Evolutionary conservation across 2,888 invertebrate species (phyloP), one percentile per base, ranked within the genome.

Genomic region (Crepidodera aurea): DNA sequence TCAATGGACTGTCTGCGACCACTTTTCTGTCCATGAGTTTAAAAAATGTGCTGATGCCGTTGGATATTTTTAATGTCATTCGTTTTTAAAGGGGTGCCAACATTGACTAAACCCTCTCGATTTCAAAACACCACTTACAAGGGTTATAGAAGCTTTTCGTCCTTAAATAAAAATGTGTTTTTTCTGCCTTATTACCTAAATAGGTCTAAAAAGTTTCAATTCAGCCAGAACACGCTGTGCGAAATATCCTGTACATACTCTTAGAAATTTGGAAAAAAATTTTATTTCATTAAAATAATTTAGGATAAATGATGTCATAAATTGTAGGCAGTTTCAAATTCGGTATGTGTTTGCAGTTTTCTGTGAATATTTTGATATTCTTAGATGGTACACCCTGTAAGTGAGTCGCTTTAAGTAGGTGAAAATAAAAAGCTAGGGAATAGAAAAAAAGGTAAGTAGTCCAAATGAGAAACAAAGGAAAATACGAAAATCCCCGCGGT

Each of bases 381-480:
- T n/a, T n/a, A n/a, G n/a, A n/a, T n/a, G 16, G 12, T 39, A 39
- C 39, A n/a, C 16, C 39, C 12, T 39, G 39, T 16, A 39, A 15
- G 39, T 8, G 3, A 39, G 6, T 6, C 6, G 3, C 25, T 25
- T 39, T 42, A 42, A 16, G 29, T 19, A 32, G 42, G 44, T 55
- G 32, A 44, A 16, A 55, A 44, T 55, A 44, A 55, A 44, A 37
- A 44, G 25, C 6, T n/a, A 18, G 29, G 6, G n/a, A 44, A 55
- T 25, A 27, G n/a, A 19, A 32, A 55, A 55, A n/a, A n/a, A 55
- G 15, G 42, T 44, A 55, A 25, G 29, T 39, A 32, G 51, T 22
- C 39, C 37, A 51, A 51, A 54, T 27, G 42, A 32, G 32, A 55
- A 44, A 44, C 55, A 55, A 44, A 32, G 16, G 55, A 18, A 44